Evolutionary conservation across 2,888 invertebrate species (phyloP).

Genomic region (Himalopsyche japonica): DNA sequence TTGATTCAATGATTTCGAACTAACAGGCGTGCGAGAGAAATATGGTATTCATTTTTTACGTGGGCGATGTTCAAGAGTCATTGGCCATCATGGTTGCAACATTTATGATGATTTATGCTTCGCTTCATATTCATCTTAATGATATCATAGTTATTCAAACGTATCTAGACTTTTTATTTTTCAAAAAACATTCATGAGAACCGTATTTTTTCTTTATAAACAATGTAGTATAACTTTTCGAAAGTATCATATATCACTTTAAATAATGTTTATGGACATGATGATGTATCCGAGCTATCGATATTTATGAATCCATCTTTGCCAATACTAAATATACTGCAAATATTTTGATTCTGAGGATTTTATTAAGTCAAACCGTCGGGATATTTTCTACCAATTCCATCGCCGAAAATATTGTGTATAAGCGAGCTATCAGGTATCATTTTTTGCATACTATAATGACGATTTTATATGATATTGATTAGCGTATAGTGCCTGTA

Average conservation of each 20-base stretch:
- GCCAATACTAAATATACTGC: too few species aligned
- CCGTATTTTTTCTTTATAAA: background rate
- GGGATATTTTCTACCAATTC: too few species aligned
- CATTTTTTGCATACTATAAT: too few species aligned
- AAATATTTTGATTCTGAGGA: too few species aligned
- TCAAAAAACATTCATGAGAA: background rate
- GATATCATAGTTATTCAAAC: background rate
- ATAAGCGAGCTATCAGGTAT: too few species aligned
- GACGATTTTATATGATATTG: too few species aligned
- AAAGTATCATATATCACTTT: background rate
- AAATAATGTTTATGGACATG: background rate
- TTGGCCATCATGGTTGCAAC: background rate
- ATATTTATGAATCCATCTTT: too few species aligned
- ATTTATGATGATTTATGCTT: background rate
- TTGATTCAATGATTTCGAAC: too few species aligned
- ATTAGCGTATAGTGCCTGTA: too few species aligned
- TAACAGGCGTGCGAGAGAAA: too few species aligned
- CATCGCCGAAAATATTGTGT: too few species aligned
- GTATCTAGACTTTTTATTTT: background rate
- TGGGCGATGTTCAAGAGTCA: background rate
- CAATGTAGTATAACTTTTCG: background rate
- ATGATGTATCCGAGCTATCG: background rate
- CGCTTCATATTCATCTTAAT: background rate
- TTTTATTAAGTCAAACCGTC: too few species aligned
- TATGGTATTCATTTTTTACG: background rate